A percentile compares a stretch with the other conserved stretches of the same genome.
Evolutionary conservation across 2,797 vertebrate species (phyloP).

Genomic region (Tadarida brasiliensis): DNA sequence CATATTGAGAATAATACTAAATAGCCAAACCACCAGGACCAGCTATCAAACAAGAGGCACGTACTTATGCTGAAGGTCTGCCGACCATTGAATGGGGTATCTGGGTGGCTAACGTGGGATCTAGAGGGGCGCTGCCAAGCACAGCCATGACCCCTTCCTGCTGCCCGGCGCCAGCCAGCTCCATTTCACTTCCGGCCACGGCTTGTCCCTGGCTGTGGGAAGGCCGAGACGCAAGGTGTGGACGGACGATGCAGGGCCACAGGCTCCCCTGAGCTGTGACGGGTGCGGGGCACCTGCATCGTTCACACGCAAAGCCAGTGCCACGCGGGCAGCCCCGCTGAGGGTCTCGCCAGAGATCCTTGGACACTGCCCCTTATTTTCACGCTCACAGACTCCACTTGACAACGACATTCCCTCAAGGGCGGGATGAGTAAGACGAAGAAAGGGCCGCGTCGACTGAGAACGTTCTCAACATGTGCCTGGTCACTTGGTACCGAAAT

Average conservation of each 20-base stretch:
- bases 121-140: not conserved
- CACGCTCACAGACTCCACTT: not conserved
- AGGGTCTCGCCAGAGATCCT: not conserved
- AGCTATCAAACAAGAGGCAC: not conserved
- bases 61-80: not conserved
- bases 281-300: not conserved
- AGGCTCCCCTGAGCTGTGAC: not conserved
- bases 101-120: not conserved
- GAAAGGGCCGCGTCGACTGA: not conserved
- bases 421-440: no score
- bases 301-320: not conserved
- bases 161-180: not conserved
- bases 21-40: not conserved
- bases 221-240: not conserved
- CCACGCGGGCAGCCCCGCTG: accelerated
- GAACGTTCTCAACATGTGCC: not conserved
- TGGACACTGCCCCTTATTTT: not conserved
- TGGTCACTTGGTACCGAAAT: not conserved
- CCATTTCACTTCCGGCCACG: accelerated
- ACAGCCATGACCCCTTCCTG: not conserved
- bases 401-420: not conserved
- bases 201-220: not conserved
- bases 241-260: not conserved
- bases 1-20: not conserved
- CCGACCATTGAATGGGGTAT: not conserved